These are phyloP conservation scores for Pterophyllum scalare DNA, from an alignment of 2,113 vertebrate genomes.

Conservation along the genomic window DNA sequence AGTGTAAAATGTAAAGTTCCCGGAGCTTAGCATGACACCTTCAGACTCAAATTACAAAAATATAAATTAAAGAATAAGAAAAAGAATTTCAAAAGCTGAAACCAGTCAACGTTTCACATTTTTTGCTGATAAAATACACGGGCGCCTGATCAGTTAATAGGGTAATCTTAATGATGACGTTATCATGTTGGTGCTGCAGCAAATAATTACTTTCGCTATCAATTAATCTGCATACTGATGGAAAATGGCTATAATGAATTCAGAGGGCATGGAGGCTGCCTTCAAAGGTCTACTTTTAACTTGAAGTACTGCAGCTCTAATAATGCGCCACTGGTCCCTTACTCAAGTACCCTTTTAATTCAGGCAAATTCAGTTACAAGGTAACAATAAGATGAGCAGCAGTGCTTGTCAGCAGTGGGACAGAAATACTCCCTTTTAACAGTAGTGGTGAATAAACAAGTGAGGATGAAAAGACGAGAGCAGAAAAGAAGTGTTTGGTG, in stretches of 20 bases:
- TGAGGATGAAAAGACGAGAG: background rate
- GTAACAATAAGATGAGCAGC: background rate
- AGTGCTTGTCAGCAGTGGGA: background rate
- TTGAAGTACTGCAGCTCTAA: background rate
- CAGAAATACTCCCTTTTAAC: background rate
- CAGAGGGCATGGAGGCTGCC: background rate
- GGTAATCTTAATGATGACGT: background rate
- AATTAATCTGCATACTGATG: background rate
- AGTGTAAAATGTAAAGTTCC: background rate
- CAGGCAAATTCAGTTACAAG: background rate
- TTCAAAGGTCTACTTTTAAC: background rate
- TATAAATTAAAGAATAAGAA: background rate
- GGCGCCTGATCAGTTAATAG: background rate
- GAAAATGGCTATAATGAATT: background rate
- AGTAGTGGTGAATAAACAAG: background rate
- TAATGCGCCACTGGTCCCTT: background rate
- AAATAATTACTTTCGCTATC: slow-evolving; percentile 14
- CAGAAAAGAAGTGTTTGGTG: background rate
- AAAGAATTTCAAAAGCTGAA: background rate
- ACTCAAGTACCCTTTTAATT: background rate
- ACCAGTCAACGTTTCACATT: background rate
- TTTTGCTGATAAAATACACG: background rate
- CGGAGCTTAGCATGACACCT: background rate
- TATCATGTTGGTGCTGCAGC: slow-evolving; percentile 1
- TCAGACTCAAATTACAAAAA: background rate